phyloP scores from a whole-genome alignment of 2,797 vertebrate genomes.

The Toxotes lorentzi region DNA sequence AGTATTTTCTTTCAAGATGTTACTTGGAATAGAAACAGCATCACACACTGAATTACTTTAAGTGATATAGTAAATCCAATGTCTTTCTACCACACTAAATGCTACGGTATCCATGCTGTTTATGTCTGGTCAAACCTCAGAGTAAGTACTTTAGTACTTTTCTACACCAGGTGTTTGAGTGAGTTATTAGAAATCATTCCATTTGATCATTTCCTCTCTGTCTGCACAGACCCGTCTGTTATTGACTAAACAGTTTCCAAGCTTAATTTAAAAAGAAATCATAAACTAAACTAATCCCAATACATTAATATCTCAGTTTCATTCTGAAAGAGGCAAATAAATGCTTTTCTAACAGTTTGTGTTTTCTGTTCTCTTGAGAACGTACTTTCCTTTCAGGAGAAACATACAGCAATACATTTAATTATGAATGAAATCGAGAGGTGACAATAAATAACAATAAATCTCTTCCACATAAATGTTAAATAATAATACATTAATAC shows the following conservation, averaged over 20 bases:
- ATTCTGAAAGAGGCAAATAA: not conserved
- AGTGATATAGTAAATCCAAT: not conserved
- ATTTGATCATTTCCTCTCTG: not conserved
- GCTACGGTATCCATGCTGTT: not conserved
- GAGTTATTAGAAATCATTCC: not conserved
- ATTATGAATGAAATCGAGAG: too few relatives aligned
- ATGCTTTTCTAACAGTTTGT: not conserved
- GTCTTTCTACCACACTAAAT: not conserved
- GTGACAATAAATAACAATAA: too few relatives aligned
- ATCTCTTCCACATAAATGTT: too few relatives aligned
- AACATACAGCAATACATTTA: not conserved
- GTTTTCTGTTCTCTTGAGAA: too few relatives aligned
- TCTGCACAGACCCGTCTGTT: not conserved
- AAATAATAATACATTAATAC: too few relatives aligned
- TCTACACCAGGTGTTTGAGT: not conserved
- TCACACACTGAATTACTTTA: not conserved
- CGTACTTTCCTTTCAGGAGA: not conserved
- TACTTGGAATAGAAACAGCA: not conserved
- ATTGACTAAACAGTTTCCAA: not conserved
- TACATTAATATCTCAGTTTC: not conserved
- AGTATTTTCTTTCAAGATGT: slow-evolving; percentile 11
- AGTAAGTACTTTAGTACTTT: not conserved
- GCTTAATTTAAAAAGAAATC: not conserved
- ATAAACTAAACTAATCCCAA: not conserved
- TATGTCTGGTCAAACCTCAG: not conserved